Percentiles rank a stretch among this genome's conserved stretches.
phyloP scores from a whole-genome alignment of 2,113 vertebrate species.

The Peromyscus californicus region DNA sequence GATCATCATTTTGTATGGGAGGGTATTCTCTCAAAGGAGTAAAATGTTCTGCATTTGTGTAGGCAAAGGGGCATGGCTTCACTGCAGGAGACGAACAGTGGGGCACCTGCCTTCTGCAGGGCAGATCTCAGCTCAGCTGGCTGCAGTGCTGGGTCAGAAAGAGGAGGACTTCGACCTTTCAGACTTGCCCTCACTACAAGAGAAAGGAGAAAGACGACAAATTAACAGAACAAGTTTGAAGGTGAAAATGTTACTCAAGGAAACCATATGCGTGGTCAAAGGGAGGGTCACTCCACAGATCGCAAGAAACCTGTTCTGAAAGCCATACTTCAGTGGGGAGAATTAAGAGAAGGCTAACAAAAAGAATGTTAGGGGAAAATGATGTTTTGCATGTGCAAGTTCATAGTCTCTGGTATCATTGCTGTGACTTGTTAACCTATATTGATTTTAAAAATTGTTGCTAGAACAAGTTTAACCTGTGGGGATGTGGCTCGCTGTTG shows the following conservation, averaged over 20 bases:
- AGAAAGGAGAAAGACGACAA: neutral
- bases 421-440: neutral
- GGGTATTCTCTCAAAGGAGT: slow-evolving; percentile 53
- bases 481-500: neutral
- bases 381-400: neutral
- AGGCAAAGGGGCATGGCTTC: neutral
- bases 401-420: neutral
- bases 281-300: neutral
- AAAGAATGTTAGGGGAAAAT: neutral
- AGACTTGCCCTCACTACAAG: neutral
- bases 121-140: slow-evolving; percentile 44
- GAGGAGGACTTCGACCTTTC: slow-evolving; percentile 10
- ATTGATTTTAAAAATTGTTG: neutral
- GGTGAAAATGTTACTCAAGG: slow-evolving; percentile 36
- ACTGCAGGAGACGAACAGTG: neutral
- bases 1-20: slow-evolving; percentile 64
- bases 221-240: slow-evolving; percentile 46
- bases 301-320: neutral
- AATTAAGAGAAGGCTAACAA: neutral
- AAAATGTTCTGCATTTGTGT: slow-evolving; percentile 68
- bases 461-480: slow-evolving; percentile 9
- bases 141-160: neutral
- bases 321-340: neutral
- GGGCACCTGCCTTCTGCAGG: neutral
- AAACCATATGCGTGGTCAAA: slow-evolving; percentile 3